Evolutionary conservation across 2,113 vertebrate species (phyloP).

Genomic region (Hypanus sabinus): DNA sequence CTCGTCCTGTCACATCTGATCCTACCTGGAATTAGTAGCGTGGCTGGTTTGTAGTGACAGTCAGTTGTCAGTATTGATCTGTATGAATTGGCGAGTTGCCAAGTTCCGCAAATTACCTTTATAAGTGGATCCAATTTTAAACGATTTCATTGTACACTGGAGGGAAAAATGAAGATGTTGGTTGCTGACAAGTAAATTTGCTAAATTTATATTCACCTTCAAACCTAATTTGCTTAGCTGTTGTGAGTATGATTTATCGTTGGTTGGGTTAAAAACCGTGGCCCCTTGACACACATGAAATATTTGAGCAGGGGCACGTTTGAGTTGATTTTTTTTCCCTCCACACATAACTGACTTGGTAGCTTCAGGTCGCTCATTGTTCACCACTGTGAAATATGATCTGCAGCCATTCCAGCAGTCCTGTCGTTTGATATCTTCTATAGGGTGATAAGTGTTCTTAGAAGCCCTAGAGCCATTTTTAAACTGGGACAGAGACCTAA

Average conservation of each 20-base stretch:
- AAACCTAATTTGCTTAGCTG: background rate
- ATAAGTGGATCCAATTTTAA: background rate
- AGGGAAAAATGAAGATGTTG: background rate
- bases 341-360: background rate
- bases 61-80: background rate
- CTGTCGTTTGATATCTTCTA: background rate
- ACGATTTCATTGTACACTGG: background rate
- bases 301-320: background rate
- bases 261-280: background rate
- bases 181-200: background rate
- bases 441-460: background rate
- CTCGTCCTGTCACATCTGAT: background rate
- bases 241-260: background rate
- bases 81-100: background rate
- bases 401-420: conserved; percentile 1
- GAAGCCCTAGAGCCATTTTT: conserved; percentile 12
- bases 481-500: conserved; percentile 21
- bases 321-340: background rate
- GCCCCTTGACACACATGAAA: background rate
- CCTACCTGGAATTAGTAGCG: background rate
- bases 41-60: background rate
- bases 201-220: background rate
- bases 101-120: background rate
- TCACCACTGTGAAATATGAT: background rate
- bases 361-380: background rate